Conservation (phyloP, 2,797 vertebrate species). For the Manis javanica region DNA sequence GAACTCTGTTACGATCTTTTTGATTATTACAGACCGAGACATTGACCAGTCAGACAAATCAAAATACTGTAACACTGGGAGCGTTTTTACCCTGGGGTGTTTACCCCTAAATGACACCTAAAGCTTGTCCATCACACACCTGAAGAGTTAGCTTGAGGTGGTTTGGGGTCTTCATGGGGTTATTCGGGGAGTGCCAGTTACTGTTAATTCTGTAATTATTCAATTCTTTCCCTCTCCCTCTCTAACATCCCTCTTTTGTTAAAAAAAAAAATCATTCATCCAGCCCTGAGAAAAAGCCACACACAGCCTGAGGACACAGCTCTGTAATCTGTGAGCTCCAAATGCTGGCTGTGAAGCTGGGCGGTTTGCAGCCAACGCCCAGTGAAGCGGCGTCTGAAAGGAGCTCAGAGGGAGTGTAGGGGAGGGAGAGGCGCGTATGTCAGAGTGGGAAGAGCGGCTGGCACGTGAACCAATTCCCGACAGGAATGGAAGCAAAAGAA, state of each 20-base stretch:
- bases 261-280: neutral
- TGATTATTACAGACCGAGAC: neutral
- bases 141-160: neutral
- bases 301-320: conserved; percentile 31
- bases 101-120: neutral
- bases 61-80: neutral
- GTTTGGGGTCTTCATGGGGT: neutral
- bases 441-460: neutral
- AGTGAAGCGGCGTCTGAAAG: conserved; percentile 69
- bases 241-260: neutral
- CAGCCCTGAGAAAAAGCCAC: conserved; percentile 30
- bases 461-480: conserved; percentile 59
- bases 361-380: conserved; percentile 75
- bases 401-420: conserved; percentile 65
- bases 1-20: neutral
- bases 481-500: conserved; percentile 8
- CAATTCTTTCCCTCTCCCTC: neutral
- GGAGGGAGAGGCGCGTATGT: conserved; percentile 67
- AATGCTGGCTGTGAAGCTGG: conserved; percentile 62
- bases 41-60: neutral
- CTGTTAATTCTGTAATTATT: neutral
- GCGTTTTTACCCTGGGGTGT: neutral
- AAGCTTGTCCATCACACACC: neutral
- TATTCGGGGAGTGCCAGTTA: neutral
- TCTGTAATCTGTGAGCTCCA: conserved; percentile 58